phyloP scores from a whole-genome alignment of 2,888 invertebrate species.

The Atrina japonica region DNA sequence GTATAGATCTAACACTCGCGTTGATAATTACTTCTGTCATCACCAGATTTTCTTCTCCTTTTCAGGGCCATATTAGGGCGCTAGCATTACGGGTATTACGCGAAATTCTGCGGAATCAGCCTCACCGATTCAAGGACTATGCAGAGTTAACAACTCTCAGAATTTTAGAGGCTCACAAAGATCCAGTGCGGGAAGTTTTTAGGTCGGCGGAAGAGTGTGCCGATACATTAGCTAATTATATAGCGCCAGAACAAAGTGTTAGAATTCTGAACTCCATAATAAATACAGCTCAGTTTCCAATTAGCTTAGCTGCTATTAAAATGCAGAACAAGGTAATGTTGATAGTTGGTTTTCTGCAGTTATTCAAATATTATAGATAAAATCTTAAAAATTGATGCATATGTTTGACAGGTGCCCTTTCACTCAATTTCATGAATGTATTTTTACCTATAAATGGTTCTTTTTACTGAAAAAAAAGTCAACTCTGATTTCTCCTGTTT shows the following conservation, averaged over 20 bases:
- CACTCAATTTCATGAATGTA: no score
- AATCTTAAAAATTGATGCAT: no score
- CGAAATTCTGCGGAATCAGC: constrained; percentile 90
- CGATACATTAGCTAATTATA: constrained; percentile 88
- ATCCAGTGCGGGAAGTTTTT: constrained; percentile 84
- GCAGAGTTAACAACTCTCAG: constrained; percentile 94
- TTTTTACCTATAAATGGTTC: no score
- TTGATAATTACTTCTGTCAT: no score
- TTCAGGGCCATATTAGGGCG: constrained; percentile 80
- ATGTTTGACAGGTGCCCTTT: no score
- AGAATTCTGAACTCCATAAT: constrained; percentile 91
- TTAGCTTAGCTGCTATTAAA: constrained; percentile 95
- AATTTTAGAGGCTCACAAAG: constrained; percentile 92
- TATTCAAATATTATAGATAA: no score
- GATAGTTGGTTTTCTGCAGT: no score
- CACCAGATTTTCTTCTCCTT: no score
- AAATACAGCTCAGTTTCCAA: constrained; percentile 90
- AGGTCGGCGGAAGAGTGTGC: constrained; percentile 93
- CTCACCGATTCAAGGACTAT: constrained; percentile 91
- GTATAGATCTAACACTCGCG: no score
- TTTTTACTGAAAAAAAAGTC: no score
- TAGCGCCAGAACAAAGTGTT: constrained; percentile 90
- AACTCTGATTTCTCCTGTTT: no score
- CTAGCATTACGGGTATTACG: constrained; percentile 90
- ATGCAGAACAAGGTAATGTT: constrained; percentile 83